Evolutionary conservation across 30 jellyfish, hydroid and myxozoan species (phyloP).

Genomic region (Catostylus mosaicus): DNA sequence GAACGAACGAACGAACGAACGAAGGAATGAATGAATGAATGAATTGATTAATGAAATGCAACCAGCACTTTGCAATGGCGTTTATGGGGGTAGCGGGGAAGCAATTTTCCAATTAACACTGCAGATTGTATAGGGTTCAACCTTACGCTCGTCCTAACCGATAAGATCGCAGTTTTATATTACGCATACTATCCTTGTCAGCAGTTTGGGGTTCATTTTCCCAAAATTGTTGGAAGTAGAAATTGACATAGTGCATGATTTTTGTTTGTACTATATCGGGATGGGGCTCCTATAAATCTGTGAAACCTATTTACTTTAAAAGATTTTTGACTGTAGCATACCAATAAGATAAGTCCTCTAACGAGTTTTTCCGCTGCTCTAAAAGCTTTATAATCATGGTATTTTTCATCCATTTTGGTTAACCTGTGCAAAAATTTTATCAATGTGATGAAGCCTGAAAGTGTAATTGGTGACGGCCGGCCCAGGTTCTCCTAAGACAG

Average conservation of each 20-base stretch:
- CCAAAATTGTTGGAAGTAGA: conserved; percentile 12
- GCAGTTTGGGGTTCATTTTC: conserved; percentile 20
- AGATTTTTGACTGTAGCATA: conserved; percentile 9
- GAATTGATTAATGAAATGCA: no score
- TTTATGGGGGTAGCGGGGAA: no score
- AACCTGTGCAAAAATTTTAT: background rate
- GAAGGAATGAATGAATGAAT: no score
- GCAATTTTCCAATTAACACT: no score
- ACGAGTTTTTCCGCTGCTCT: conserved; percentile 11
- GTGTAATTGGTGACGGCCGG: background rate
- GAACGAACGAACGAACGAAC: no score
- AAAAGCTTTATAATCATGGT: background rate
- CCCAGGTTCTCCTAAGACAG: conserved; percentile 11
- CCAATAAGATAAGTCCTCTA: conserved; percentile 6
- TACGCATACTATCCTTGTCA: conserved; percentile 13
- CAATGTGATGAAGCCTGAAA: conserved; percentile 5
- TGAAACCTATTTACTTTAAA: conserved; percentile 6
- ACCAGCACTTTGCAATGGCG: no score
- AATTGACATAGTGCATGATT: conserved; percentile 14
- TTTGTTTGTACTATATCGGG: conserved; percentile 5
- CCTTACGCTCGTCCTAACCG: conserved; percentile 1
- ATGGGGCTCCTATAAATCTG: conserved; percentile 29
- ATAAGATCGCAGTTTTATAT: conserved; percentile 6
- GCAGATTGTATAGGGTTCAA: background rate
- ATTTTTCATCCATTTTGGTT: conserved; percentile 17